Conservation (phyloP, 2,113 vertebrate genomes). For the Euleptes europaea region DNA sequence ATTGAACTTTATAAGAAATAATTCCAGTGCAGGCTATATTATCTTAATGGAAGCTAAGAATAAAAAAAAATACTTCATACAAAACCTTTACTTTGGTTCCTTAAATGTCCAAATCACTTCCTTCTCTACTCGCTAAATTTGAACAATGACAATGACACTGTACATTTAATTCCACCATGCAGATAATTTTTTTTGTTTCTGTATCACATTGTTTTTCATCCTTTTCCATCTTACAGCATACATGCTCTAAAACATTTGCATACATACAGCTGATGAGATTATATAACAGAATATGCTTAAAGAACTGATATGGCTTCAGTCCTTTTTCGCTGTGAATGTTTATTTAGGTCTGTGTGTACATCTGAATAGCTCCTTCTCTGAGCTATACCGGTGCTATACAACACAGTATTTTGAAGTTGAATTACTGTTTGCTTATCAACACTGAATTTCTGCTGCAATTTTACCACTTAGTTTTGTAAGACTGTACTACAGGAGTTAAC, state of each 20-base stretch:
- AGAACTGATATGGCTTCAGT: not conserved
- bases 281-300: not conserved
- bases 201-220: not conserved
- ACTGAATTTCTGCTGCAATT: not conserved
- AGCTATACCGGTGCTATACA: not conserved
- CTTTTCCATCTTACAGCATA: not conserved
- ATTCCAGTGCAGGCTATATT: not conserved
- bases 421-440: not conserved
- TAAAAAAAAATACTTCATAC: not conserved
- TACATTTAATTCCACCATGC: not conserved
- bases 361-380: not conserved
- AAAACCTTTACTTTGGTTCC: not conserved
- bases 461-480: not conserved
- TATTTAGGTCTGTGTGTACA: not conserved
- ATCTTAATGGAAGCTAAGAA: not conserved
- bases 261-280: not conserved
- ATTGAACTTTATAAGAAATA: not conserved
- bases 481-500: not conserved
- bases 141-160: not conserved
- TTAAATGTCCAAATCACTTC: not conserved
- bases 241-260: not conserved
- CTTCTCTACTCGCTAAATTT: not conserved
- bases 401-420: not conserved
- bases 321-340: not conserved
- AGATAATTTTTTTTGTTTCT: not conserved